Conservation (phyloP, 2,113 vertebrate genomes). For the cat (Felis catus) region F.catus_Fca126_mat1.0 CM031417.1:4492501-4493000, state of each 20-base stretch:
- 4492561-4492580: neutral
- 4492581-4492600: neutral
- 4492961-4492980: neutral
- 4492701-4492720: neutral
- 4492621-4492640: neutral
- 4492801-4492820: neutral
- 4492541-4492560: neutral
- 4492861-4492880: neutral
- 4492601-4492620: neutral
- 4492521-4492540: neutral
- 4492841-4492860: neutral
- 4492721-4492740: neutral
- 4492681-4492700: neutral
- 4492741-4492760: neutral
- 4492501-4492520: neutral
- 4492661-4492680: neutral
- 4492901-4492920: neutral
- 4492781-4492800: neutral
- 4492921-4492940: neutral
- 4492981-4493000: neutral
- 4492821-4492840: neutral
- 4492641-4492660: neutral
- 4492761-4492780: neutral
- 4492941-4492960: neutral
- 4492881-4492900: neutral